Evolutionary conservation across 92 coral and sea anemone species (phyloP).

Genomic region (Metridium senile): DNA sequence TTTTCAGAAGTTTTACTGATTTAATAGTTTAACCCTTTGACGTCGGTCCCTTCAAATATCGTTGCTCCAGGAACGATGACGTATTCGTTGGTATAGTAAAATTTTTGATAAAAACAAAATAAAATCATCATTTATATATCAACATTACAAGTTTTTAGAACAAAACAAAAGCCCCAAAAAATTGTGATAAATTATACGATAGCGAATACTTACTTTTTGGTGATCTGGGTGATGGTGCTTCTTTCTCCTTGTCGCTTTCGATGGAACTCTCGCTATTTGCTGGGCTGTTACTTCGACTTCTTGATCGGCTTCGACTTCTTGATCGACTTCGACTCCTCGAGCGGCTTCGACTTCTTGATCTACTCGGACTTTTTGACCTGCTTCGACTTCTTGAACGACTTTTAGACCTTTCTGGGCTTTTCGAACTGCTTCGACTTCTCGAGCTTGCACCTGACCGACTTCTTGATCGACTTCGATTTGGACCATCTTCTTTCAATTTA

Average conservation of each 20-base stretch:
- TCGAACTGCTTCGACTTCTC: conserved; percentile 35
- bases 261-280: conserved; percentile 24
- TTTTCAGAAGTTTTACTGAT: too few relatives aligned
- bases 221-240: conserved; percentile 21
- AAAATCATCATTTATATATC: too few relatives aligned
- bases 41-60: too few relatives aligned
- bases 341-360: conserved; percentile 15
- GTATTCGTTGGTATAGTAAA: too few relatives aligned
- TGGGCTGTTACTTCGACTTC: conserved; percentile 27
- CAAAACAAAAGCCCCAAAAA: too few relatives aligned
- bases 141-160: too few relatives aligned
- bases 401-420: conserved; percentile 22
- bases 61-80: too few relatives aligned
- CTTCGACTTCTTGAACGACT: conserved; percentile 46
- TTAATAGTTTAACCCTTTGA: too few relatives aligned
- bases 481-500: conserved; percentile 32
- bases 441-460: conserved; percentile 45
- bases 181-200: too few relatives aligned
- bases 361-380: conserved; percentile 25
- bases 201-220: conserved; percentile 32
- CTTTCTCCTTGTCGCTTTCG: conserved; percentile 18
- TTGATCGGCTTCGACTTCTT: conserved; percentile 32
- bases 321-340: conserved; percentile 26
- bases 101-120: too few relatives aligned
- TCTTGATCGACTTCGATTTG: conserved; percentile 36